Evolutionary conservation across 2,888 invertebrate species (phyloP).

Genomic region (Tachystola acroxantha): DNA sequence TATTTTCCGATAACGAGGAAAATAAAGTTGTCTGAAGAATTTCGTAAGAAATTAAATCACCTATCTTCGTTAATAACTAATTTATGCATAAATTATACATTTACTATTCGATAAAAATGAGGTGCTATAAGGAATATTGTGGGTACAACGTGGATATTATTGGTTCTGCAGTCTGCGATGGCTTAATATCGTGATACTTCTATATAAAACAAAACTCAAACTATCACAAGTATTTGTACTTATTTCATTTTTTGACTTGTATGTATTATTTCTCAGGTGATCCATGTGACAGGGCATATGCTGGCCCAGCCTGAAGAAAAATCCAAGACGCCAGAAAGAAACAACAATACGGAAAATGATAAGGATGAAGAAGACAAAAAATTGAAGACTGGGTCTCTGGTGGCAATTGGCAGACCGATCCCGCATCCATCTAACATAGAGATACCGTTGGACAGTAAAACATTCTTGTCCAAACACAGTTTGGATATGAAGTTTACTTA

Average conservation of each 20-base stretch:
- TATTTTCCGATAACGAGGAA: too few species aligned
- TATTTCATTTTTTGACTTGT: too few species aligned
- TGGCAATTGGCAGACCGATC: constrained; percentile 89
- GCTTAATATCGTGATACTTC: too few species aligned
- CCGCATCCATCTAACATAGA: constrained; percentile 96
- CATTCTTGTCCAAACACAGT: constrained; percentile 94
- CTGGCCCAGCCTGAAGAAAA: constrained; percentile 62
- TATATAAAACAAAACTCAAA: too few species aligned
- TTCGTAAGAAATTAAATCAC: too few species aligned
- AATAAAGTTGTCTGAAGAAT: too few species aligned
- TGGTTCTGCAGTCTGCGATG: too few species aligned
- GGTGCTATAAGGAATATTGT: too few species aligned
- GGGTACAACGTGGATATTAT: too few species aligned
- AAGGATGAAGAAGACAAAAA: constrained; percentile 55
- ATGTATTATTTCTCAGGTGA: constrained; percentile 82
- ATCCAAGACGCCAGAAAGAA: constrained; percentile 26
- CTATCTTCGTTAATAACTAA: too few species aligned
- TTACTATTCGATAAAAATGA: too few species aligned
- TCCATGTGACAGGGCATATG: constrained; percentile 91
- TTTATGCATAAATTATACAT: too few species aligned
- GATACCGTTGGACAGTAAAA: constrained; percentile 90
- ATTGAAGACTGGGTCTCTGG: constrained; percentile 71
- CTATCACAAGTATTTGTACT: neutral
- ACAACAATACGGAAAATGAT: constrained; percentile 30
- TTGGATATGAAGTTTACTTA: constrained; percentile 97